Base-by-base conservation (phyloP, 1,140 invertebrate species). In the Anastrepha obliqua region DNA sequence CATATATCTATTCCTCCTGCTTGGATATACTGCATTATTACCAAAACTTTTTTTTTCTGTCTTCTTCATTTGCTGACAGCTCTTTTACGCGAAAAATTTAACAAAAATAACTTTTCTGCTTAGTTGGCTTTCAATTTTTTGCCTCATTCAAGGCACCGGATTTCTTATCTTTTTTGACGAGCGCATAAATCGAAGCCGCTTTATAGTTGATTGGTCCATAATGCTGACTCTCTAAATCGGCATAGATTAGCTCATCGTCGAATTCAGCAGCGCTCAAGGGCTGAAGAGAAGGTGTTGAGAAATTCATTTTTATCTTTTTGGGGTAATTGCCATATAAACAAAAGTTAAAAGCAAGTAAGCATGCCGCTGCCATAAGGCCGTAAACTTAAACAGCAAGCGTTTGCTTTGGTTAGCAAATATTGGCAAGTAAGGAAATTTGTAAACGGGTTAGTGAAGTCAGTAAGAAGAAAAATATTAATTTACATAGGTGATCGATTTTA, bases 121-220 rank as follows among this genome's bases (percentile, higher is more conserved):
- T 55, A 55, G 51, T 81, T 55, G 0, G n/a, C 6, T 55, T 42
- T 81, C 44, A 55, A 74, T 89, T 85, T 87, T 94, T 93, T 59
- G 89, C 60, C 87, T 91, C 90, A 78, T 89, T 88, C 88, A 93
- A 58, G 81, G 89, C 91, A 64, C 92, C 92, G 20, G 90, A 90
- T 87, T 95, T 94, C 90, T 95, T 95, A 6, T 95, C 93, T 91
- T 95, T 95, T 90, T 95, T 95, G 93, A 96, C 95, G 88, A 95
- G 94, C 15, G 95, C 95, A 92, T 96, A 96, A 89, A 97, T 95
- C 47, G 97, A 98, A 65, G 97, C 97, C 88, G 96, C 96, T 93
- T 98, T 98, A 94, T 98, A 98, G 94, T 98, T 97, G 91, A 98
- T 98, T 58, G 97, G 97, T 88, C 97, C 97, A 93, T 92, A 92